A percentile compares a stretch with the other conserved stretches of the same genome.
Conservation (phyloP, 2,797 vertebrate genomes). For the Macropus fuliginosus region DNA sequence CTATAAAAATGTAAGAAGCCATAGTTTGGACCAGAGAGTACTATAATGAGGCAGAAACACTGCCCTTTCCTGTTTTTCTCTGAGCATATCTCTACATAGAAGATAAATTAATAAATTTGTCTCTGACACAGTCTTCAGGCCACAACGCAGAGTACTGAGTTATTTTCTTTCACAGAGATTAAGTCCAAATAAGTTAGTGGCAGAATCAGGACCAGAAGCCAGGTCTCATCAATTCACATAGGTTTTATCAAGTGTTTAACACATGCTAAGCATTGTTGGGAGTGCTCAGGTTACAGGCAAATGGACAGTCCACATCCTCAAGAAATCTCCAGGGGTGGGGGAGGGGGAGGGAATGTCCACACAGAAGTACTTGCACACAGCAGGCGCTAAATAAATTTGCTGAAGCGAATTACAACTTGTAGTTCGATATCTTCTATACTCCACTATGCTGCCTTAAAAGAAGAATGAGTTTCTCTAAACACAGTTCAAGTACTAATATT, state of each 20-base stretch:
- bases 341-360: not conserved
- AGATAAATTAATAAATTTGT: not conserved
- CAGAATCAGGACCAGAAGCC: not conserved
- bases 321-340: not conserved
- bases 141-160: not conserved
- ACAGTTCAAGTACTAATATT: not conserved
- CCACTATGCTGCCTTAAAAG: not conserved
- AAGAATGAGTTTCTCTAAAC: not conserved
- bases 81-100: not conserved
- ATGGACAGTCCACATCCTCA: not conserved
- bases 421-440: not conserved
- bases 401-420: not conserved
- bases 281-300: not conserved
- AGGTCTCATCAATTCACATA: not conserved
- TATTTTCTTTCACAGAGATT: not conserved
- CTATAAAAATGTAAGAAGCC: not conserved
- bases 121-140: not conserved
- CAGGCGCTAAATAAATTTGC: not conserved
- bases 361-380: not conserved
- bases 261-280: no score
- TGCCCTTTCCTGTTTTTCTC: not conserved
- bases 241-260: not conserved
- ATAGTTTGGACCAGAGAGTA: not conserved
- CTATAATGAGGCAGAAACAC: not conserved
- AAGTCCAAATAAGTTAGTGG: not conserved